Evolutionary conservation across 2,797 vertebrate genomes (phyloP).

Genomic region (Calcarius lapponicus): DNA sequence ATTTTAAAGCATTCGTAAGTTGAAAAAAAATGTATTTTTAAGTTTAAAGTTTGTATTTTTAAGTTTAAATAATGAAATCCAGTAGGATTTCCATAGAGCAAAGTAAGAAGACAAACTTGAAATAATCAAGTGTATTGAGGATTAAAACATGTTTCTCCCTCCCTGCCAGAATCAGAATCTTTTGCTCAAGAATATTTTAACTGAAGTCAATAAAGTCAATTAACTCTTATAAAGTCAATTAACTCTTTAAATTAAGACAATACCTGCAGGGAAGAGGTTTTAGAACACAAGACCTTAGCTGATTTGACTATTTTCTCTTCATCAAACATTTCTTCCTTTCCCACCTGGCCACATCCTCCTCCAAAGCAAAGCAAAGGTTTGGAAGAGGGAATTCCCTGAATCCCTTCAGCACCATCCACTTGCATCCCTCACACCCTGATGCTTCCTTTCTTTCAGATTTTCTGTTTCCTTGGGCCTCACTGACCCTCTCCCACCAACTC

Average conservation of each 20-base stretch:
- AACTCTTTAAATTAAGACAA: not conserved
- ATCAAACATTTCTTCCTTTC: not conserved
- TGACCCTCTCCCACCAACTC: not conserved
- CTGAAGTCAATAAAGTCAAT: not conserved
- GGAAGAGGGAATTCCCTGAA: not conserved
- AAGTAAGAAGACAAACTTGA: not conserved
- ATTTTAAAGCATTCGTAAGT: not conserved
- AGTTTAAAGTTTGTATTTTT: not conserved
- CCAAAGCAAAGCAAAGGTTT: not conserved
- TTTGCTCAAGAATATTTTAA: not conserved
- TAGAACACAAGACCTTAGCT: not conserved
- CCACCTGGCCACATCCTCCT: not conserved
- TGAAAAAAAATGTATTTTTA: not conserved
- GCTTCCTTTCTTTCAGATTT: not conserved
- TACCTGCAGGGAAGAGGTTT: not conserved
- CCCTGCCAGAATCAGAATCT: not conserved
- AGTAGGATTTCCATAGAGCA: not conserved
- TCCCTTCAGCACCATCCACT: not conserved
- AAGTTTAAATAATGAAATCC: not conserved
- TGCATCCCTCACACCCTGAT: fast-evolving
- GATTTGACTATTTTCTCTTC: not conserved
- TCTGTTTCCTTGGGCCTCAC: not conserved
- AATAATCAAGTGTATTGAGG: not conserved
- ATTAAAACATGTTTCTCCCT: not conserved
- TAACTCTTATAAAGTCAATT: not conserved